These are phyloP conservation scores for Gadopsis marmoratus DNA, from an alignment of 2,797 vertebrate genomes.

Conservation along the genomic window DNA sequence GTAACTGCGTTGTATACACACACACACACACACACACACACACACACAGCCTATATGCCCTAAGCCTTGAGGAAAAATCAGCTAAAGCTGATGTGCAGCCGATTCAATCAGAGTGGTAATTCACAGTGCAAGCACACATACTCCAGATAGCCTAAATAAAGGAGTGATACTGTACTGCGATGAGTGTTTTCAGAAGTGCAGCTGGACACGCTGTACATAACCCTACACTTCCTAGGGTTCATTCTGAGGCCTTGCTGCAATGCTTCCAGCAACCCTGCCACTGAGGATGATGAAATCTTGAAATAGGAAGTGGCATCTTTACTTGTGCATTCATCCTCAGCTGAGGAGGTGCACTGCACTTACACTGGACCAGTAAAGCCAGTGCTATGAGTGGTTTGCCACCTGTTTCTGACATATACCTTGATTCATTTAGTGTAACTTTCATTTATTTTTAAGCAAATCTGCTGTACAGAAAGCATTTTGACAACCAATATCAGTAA, in stretches of 20 bases:
- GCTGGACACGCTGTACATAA: conserved; percentile 20
- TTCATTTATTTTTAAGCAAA: conserved; percentile 82
- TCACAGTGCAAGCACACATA: conserved; percentile 14
- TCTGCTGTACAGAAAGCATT: conserved; percentile 56
- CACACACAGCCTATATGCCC: too few species aligned
- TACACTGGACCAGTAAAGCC: conserved; percentile 25
- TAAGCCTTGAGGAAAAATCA: not conserved
- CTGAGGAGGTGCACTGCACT: conserved; percentile 53
- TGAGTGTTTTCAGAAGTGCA: conserved; percentile 23
- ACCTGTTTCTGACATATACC: conserved; percentile 68
- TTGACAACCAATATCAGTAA: conserved; percentile 74
- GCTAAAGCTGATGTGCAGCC: not conserved
- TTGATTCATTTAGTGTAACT: conserved; percentile 71
- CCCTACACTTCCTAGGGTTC: conserved; percentile 49
- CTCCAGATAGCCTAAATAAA: conserved; percentile 36
- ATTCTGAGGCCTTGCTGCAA: conserved; percentile 27
- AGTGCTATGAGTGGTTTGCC: conserved; percentile 52
- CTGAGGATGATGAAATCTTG: conserved; percentile 27
- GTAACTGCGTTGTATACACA: not conserved
- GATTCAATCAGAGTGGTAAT: conserved; percentile 18
- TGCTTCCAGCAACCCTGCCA: conserved; percentile 17
- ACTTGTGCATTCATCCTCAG: conserved; percentile 60
- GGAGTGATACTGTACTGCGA: conserved; percentile 8
- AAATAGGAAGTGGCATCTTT: conserved; percentile 52
- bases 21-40: too few species aligned